phyloP scores from a whole-genome alignment of 2,888 invertebrate genomes.

The Diarsia rubi region DNA sequence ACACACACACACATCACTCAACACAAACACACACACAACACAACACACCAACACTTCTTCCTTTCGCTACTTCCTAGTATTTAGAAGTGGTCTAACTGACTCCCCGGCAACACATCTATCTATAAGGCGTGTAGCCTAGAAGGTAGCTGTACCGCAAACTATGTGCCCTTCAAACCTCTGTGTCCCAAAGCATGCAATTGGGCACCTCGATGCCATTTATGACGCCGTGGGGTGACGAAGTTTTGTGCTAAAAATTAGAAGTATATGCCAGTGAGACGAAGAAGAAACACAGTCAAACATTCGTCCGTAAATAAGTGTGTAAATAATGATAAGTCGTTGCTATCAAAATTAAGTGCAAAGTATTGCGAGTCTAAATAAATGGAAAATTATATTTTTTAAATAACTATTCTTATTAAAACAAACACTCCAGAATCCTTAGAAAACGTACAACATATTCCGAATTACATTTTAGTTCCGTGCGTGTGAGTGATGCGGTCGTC shows the following conservation, averaged over 20 bases:
- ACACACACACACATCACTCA: no score
- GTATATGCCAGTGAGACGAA: not conserved
- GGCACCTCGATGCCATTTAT: not conserved
- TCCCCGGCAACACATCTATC: not conserved
- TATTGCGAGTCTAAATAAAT: not conserved
- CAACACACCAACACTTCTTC: no score
- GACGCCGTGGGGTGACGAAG: not conserved
- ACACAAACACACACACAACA: no score
- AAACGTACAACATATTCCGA: conserved; percentile 1
- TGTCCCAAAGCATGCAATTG: not conserved
- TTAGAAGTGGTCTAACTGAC: not conserved
- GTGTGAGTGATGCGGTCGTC: conserved; percentile 77
- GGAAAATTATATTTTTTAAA: not conserved
- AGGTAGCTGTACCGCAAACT: not conserved
- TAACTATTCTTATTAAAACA: conserved; percentile 17
- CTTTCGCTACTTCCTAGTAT: not conserved
- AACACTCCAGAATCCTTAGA: conserved; percentile 16
- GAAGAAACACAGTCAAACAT: not conserved
- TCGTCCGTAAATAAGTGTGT: not conserved
- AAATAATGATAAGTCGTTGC: not conserved
- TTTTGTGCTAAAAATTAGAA: not conserved
- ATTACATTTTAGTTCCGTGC: conserved; percentile 29
- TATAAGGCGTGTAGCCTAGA: not conserved
- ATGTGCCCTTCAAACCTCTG: not conserved
- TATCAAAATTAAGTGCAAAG: not conserved